Percentiles rank a stretch among this genome's conserved stretches.
These are phyloP conservation scores for Adelognathus sp. DNA, from an alignment of 2,888 invertebrate species.

Conservation along the genomic window DNA sequence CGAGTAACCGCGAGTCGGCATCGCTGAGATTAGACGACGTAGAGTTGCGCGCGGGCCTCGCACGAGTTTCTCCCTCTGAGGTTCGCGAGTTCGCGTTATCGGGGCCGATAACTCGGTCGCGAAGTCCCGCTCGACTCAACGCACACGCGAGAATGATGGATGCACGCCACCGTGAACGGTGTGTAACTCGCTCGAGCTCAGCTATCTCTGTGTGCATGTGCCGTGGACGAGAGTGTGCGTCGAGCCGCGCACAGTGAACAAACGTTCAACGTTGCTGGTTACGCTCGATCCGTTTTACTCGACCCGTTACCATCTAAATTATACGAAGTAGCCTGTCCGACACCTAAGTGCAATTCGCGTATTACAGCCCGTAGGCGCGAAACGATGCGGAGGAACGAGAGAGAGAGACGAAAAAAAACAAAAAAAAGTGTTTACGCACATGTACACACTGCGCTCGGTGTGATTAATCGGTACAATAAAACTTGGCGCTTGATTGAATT, in stretches of 20 bases:
- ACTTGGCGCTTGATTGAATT: constrained; percentile 63
- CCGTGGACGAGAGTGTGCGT: constrained; percentile 29
- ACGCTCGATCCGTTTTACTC: constrained; percentile 58
- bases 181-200: constrained; percentile 52
- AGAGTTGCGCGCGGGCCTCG: neutral
- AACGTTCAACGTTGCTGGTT: constrained; percentile 25
- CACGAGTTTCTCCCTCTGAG: neutral
- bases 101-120: constrained; percentile 56
- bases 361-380: constrained; percentile 23
- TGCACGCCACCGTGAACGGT: constrained; percentile 59
- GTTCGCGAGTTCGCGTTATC: constrained; percentile 56
- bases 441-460: constrained; percentile 11
- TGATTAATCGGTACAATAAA: constrained; percentile 63
- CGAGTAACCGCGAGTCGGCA: no score
- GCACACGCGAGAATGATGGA: constrained; percentile 60
- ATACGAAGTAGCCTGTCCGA: constrained; percentile 45
- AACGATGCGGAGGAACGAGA: neutral
- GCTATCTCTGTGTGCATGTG: neutral
- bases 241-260: constrained; percentile 20
- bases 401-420: neutral
- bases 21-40: constrained; percentile 47
- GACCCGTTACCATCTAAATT: constrained; percentile 56
- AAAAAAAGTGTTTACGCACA: neutral
- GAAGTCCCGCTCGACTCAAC: constrained; percentile 52
- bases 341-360: constrained; percentile 56